Evolutionary conservation across 2,888 invertebrate species (phyloP).

Genomic region (Drosophila leonis): DNA sequence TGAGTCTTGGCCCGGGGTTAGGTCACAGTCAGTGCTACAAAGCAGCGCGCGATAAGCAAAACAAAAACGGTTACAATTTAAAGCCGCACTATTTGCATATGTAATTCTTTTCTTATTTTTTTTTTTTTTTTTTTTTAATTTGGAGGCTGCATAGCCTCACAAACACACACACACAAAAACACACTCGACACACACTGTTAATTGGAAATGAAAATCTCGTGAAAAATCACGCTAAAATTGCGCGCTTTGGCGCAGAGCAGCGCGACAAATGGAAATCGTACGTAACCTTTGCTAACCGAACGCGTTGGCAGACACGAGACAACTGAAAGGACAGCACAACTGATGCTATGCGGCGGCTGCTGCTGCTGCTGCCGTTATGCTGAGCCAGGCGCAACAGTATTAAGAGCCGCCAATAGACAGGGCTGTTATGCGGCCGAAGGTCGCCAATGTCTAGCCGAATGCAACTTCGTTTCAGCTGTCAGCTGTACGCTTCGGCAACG

Average conservation of each 20-base stretch:
- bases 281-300: conserved; percentile 65
- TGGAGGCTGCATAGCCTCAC: conserved; percentile 10
- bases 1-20: conserved; percentile 25
- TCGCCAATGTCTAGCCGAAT: conserved; percentile 16
- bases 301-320: conserved; percentile 79
- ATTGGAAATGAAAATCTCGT: conserved; percentile 46
- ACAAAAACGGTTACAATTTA: conserved; percentile 40
- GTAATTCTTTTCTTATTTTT: conserved; percentile 31
- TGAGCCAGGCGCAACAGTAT: conserved; percentile 63
- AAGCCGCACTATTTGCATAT: conserved; percentile 54
- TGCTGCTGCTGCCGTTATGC: conserved; percentile 25
- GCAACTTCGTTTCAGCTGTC: conserved; percentile 27
- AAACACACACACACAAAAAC: conserved; percentile 1
- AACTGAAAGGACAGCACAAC: conserved; percentile 70
- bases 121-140: conserved; percentile 13
- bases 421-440: conserved; percentile 46
- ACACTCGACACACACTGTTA: conserved; percentile 43
- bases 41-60: conserved; percentile 37
- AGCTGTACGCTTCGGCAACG: conserved; percentile 40
- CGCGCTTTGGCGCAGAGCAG: conserved; percentile 1
- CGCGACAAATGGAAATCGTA: conserved; percentile 19
- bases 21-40: conserved; percentile 44
- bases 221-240: conserved; percentile 42
- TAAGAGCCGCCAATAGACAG: conserved; percentile 42
- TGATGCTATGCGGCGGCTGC: conserved; percentile 51